Evolutionary conservation across 2,888 invertebrate genomes (phyloP).

Genomic region (Eilema sororculum): DNA sequence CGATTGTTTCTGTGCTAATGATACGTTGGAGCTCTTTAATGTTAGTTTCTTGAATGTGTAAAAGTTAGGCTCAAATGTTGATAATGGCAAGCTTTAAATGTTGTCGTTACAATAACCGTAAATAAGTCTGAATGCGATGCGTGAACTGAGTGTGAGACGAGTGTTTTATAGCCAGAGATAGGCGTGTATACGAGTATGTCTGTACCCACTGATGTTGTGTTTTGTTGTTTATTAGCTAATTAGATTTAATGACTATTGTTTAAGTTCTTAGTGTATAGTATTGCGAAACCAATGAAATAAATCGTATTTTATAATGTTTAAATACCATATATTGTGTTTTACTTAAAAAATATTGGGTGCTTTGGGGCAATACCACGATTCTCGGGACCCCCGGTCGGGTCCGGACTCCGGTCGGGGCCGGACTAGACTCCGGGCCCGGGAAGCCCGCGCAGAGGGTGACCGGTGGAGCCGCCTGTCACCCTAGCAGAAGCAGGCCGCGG

Average conservation of each 20-base stretch:
- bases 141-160: conserved; percentile 33
- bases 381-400: too few relatives aligned
- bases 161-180: conserved; percentile 24
- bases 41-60: conserved; percentile 9
- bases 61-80: conserved; percentile 24
- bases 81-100: conserved; percentile 60
- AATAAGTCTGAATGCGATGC: conserved; percentile 58
- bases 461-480: too few relatives aligned
- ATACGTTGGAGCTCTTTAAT: conserved; percentile 6
- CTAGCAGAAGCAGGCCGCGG: too few relatives aligned
- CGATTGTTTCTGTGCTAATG: conserved; percentile 62
- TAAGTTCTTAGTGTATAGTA: conserved; percentile 48
- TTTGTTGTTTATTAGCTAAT: conserved; percentile 71
- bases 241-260: conserved; percentile 37
- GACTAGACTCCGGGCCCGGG: too few relatives aligned
- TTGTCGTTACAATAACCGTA: conserved; percentile 56
- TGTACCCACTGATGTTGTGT: conserved; percentile 73
- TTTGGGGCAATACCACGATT: too few relatives aligned
- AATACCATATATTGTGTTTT: conserved; percentile 18
- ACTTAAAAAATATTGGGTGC: too few relatives aligned
- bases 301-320: conserved; percentile 49
- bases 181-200: conserved; percentile 33
- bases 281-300: conserved; percentile 79
- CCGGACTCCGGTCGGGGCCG: too few relatives aligned
- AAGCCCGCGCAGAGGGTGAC: too few relatives aligned